A percentile compares a stretch with the other conserved stretches of the same genome.
Conservation (phyloP, 2,797 vertebrate genomes). For the Propithecus perrieri region DNA sequence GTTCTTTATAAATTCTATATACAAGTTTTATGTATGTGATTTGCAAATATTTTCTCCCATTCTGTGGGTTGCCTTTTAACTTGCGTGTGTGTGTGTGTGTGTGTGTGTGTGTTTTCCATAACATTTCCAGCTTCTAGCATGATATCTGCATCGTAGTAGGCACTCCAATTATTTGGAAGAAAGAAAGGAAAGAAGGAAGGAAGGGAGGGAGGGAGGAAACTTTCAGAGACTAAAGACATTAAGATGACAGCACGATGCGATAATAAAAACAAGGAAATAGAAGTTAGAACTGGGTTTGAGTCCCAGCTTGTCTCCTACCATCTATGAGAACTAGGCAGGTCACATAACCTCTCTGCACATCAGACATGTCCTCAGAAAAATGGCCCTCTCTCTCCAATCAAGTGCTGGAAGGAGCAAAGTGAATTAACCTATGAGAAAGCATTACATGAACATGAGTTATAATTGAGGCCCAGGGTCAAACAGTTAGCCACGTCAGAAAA, state of each 20-base stretch:
- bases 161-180: background rate
- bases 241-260: background rate
- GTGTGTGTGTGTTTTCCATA: background rate
- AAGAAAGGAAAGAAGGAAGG: background rate
- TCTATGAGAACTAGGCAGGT: background rate
- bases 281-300: background rate
- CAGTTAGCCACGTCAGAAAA: background rate
- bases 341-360: background rate
- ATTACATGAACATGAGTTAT: background rate
- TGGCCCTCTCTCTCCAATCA: background rate
- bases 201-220: background rate
- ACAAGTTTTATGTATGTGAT: background rate
- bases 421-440: background rate
- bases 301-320: background rate
- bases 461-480: background rate
- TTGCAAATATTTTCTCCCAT: slow-evolving; percentile 3
- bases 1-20: background rate
- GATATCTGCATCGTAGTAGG: background rate
- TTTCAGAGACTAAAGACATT: background rate
- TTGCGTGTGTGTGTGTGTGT: background rate
- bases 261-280: background rate
- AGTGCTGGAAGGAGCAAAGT: background rate
- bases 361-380: background rate
- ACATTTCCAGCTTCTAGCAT: background rate
- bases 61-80: background rate